Evolutionary conservation across 2,113 vertebrate genomes (phyloP).

Genomic region (Coturnix japonica): DNA sequence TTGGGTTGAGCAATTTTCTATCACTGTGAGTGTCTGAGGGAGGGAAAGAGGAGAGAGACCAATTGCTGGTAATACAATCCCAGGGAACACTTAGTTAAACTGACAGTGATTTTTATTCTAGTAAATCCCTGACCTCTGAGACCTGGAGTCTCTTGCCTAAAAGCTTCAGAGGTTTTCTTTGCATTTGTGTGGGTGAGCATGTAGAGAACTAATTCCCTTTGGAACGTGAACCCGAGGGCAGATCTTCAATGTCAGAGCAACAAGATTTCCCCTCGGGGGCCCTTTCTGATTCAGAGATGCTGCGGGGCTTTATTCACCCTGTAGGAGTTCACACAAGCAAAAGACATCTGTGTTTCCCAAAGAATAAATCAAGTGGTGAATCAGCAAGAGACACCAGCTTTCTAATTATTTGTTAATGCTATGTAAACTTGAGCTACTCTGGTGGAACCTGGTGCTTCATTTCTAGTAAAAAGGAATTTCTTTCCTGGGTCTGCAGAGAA

Average conservation of each 20-base stretch:
- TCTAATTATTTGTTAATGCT: slow-evolving; percentile 27
- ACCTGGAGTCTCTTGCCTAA: neutral
- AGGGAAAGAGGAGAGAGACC: neutral
- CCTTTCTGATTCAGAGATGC: slow-evolving; percentile 19
- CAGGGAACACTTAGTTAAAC: slow-evolving; percentile 42
- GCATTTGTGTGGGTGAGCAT: slow-evolving; percentile 5
- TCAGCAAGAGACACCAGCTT: slow-evolving; percentile 35
- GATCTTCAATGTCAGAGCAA: neutral
- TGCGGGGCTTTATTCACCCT: neutral
- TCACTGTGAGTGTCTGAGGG: neutral
- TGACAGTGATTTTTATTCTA: slow-evolving; percentile 41
- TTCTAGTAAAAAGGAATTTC: neutral
- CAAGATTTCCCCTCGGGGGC: neutral
- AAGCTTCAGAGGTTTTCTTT: slow-evolving; percentile 23
- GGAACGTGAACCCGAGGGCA: slow-evolving; percentile 41
- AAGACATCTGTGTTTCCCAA: neutral
- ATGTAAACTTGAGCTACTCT: neutral
- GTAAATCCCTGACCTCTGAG: slow-evolving; percentile 42
- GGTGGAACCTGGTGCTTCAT: neutral
- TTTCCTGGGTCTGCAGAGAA: neutral
- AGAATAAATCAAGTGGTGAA: slow-evolving; percentile 33
- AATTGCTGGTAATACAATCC: slow-evolving; percentile 9
- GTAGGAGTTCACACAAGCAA: neutral
- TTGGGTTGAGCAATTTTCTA: neutral
- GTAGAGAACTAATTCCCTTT: slow-evolving; percentile 6